Base-by-base conservation (phyloP, 2,797 vertebrate species). In the Choloepus didactylus region DNA sequence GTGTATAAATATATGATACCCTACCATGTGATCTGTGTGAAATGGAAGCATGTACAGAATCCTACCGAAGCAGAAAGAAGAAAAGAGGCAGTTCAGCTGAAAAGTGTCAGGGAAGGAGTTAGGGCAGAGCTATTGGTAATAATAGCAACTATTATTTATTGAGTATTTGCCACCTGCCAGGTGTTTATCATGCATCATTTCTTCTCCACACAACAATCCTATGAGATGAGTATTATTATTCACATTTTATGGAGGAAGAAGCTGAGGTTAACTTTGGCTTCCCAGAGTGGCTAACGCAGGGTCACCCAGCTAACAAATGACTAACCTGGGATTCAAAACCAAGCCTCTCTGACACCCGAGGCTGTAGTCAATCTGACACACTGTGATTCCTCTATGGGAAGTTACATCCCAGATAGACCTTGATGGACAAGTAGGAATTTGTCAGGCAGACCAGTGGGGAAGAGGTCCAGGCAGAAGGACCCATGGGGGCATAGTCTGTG, bases 281-380 rank as follows among this genome's bases (percentile, higher is more conserved):
- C 14, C 44, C 21, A 79, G 66, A 83, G 66, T 94, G 72, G 77
- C 72, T 81, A 38, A 70, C 60, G 67, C 31, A 51, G 69, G n/a
- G 75, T 89, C 88, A 82, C 38, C 23, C 7, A 23, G 67, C 81
- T 92, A 84, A 85, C 27, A 41, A 81, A 46, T 44, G 70, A 88
- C 12, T 79, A 86, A 73, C 73, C 66, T 92, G 41, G 72, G 79
- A 80, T 87, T 94, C 91, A 87, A 77, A 96, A 27, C 80, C 76
- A 72, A n/a, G 59, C 29, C 76, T 16, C 1, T 15, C 44, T n/a
- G 67, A 88, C 29, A 2, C 76, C 70, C 27, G 91, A 87, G 56
- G 56, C 60, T 91, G 44, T 0, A 3, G 83, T 60, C 62, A 19
- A 46, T 72, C 46, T 51, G 19, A 95, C 29, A 9, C 25, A 73